Evolutionary conservation across 2,797 vertebrate genomes (phyloP), one percentile per base, ranked within the genome.

Genomic region (Oreonectes daqikongensis): DNA sequence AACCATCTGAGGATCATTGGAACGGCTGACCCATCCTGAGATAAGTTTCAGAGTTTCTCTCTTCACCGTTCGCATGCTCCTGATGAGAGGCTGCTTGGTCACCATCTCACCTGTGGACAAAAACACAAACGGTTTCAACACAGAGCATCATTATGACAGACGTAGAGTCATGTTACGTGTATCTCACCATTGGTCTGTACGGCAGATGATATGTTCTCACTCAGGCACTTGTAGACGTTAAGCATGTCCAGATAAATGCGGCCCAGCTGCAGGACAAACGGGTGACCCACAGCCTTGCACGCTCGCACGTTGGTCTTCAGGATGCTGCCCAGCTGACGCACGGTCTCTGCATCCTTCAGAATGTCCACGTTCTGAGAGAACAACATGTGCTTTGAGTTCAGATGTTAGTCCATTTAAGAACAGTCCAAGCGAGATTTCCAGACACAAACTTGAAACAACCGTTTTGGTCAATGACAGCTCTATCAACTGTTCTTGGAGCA

Each of bases 141-240:
- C 2, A 2, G 24, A 10, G 10, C 1, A 0, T 30, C 30, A 6
- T 12, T 38, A 35, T 3, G 53, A 12, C 26, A 17, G 22, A 9
- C 18, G 8, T 1, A 22, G 59, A 32, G 46, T 65, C 17, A 14
- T 15, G 30, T 40, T 8, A 9, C 22, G n/a, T 0, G 9, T 15
- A 7, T 81, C 82, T 91, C 88, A 99, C 98, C 98, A 28, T 99
- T 99, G 85, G 96, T 96, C 89, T 99, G 97, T 86, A 99, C 96
- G 87, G 97, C 97, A 85, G 98, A 96, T 78, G 98, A 99, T 90
- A 99, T 99, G 89, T 99, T 99, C 92, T 99, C 98, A 86, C 98
- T 99, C 88, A 99, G 97, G 95, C 98, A 99, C 95, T 99, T 99
- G 90, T 99, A 99, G 77, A 99, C 98, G 82, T 99, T 99, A 84